phyloP scores from a whole-genome alignment of 1,140 invertebrate genomes.

The Drosophila ananassae region DNA sequence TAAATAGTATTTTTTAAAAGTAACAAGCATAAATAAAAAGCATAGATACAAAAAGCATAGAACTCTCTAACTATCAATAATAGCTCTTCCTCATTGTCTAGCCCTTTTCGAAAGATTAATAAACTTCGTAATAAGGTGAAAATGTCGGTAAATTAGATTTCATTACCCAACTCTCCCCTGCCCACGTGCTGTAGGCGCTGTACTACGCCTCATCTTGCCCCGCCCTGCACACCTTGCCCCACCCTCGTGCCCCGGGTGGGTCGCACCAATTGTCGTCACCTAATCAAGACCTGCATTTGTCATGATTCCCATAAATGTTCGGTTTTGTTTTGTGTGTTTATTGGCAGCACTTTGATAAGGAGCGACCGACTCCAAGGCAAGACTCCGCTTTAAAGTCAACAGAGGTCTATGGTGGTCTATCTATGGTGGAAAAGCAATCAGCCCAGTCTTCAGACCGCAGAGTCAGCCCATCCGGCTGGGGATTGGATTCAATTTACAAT shows the following conservation, averaged over 20 bases:
- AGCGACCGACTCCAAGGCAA: conserved; percentile 16
- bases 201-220: background rate
- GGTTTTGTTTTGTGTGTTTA: conserved; percentile 36
- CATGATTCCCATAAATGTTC: conserved; percentile 51
- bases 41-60: too few species aligned
- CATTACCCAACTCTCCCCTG: conserved; percentile 14
- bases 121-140: conserved; percentile 15
- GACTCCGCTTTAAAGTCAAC: conserved; percentile 45
- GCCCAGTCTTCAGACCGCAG: conserved; percentile 21
- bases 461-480: conserved; percentile 32
- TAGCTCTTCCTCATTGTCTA: too few species aligned
- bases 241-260: background rate
- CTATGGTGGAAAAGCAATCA: background rate
- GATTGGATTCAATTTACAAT: conserved; percentile 69
- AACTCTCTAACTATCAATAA: too few species aligned
- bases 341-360: conserved; percentile 49
- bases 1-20: too few species aligned
- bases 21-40: too few species aligned
- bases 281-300: conserved; percentile 55
- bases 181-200: background rate
- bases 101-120: too few species aligned
- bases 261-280: conserved; percentile 21
- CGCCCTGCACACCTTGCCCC: conserved; percentile 13
- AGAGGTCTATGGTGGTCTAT: background rate
- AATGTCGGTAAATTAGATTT: conserved; percentile 22